Evolutionary conservation across 2,797 vertebrate genomes (phyloP), one percentile per base, ranked within the genome.

Genomic region (Odontamblyopus lacepedii): DNA sequence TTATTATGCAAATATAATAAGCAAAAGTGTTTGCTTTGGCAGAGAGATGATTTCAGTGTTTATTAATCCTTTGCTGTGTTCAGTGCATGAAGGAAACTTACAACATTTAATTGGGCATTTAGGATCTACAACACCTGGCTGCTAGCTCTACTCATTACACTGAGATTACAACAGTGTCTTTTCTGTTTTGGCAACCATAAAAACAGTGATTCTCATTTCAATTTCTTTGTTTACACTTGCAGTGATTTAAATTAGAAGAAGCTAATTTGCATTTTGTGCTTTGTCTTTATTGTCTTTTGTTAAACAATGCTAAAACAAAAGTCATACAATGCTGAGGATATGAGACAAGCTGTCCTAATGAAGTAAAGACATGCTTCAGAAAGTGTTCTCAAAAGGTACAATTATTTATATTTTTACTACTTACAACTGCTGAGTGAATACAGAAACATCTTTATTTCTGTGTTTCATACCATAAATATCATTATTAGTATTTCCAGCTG

Each of bases 51-150:
- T 79, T 83, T 79, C 62, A 74, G 69, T 73, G 69, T 78, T 80
- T 78, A 84, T 82, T 79, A 88, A 81, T 81, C 53, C 53, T 72
- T 74, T 44, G 76, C 41, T 70, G 63, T 82, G 71, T 74, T n/a
- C 67, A 75, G 32, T 5, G 26, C 59, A 76, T 73, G 35, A 71
- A 69, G 19, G n/a, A 66, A 71, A 73, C 71, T 72, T 63, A 70
- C 75, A 70, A 60, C 63, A 75, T 78, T 75, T 85, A 88, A 84
- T 79, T 82, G 82, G 69, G 51, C 68, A 73, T 87, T 86, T 78
- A 82, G 63, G 69, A 77, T 72, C 66, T 74, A 78, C 66, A 84
- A 78, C 83, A 89, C 71, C 79, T 86, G 82, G 72, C 67, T 78
- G 69, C 72, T 61, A 72, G 69, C 70, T 82, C 70, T 80, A 83